Percentiles rank a stretch among this genome's conserved stretches.
Evolutionary conservation across 1,140 invertebrate species (phyloP).

Genomic region (Diuraphis noxia): DNA sequence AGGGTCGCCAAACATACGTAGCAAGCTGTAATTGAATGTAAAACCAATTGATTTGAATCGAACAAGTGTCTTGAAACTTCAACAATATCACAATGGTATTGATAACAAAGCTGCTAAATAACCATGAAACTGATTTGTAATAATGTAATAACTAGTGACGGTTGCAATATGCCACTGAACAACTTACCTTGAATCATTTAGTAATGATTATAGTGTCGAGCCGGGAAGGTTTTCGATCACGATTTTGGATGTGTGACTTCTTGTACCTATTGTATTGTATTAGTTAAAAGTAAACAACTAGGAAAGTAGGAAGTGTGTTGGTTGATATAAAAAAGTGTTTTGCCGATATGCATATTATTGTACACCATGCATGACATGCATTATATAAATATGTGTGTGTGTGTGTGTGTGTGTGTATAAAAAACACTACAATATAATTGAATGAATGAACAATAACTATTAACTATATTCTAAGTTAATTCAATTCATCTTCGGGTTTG

Average conservation of each 20-base stretch:
- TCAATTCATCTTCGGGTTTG: not conserved
- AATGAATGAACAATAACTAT: conserved; percentile 21
- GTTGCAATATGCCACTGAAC: not conserved
- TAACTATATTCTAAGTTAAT: not conserved
- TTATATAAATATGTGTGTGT: not conserved
- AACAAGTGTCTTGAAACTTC: not conserved
- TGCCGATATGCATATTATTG: not conserved
- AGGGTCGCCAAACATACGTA: not conserved
- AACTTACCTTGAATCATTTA: not conserved
- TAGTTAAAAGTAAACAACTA: not conserved
- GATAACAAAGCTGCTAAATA: not conserved
- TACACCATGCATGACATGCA: not conserved
- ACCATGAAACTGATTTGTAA: not conserved
- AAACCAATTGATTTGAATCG: not conserved
- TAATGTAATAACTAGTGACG: not conserved
- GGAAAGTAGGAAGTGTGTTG: not conserved
- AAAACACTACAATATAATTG: not conserved
- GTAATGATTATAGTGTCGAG: not conserved
- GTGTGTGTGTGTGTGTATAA: not conserved
- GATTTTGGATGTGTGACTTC: not conserved
- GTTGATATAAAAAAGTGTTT: not conserved
- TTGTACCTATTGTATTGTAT: not conserved
- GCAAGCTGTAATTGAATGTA: not conserved
- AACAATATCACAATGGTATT: not conserved
- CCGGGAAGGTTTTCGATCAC: not conserved